These are phyloP conservation scores for Digitonthophagus gazella DNA, from an alignment of 2,888 invertebrate genomes.

Conservation along the genomic window DNA sequence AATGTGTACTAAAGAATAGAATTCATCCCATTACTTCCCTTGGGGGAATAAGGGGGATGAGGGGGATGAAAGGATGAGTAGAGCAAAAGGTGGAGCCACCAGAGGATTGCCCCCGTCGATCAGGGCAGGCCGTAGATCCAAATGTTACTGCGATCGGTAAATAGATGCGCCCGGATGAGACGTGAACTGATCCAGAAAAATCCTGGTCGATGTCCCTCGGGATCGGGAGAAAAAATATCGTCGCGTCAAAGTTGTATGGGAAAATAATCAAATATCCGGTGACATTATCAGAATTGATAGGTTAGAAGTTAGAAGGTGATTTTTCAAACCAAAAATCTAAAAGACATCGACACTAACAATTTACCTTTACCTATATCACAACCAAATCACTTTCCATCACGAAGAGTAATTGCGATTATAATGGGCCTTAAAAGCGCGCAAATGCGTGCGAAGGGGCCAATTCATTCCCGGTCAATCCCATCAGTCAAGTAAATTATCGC, in stretches of 20 bases:
- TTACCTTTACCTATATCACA: too few relatives aligned
- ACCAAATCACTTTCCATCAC: too few relatives aligned
- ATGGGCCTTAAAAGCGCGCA: neutral
- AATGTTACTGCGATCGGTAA: neutral
- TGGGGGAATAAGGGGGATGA: neutral
- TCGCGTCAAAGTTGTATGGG: neutral
- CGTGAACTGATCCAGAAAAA: neutral
- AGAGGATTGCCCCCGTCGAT: neutral
- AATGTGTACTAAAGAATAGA: neutral
- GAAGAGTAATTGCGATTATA: neutral
- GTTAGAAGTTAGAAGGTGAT: neutral
- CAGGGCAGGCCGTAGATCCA: neutral
- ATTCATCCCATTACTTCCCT: neutral
- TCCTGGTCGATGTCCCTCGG: neutral
- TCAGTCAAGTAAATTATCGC: slow-evolving; percentile 11
- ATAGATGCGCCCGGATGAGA: neutral
- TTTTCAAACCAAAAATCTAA: neutral
- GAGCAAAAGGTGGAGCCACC: neutral
- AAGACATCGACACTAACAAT: neutral
- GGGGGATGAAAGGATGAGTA: neutral
- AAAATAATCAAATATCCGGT: neutral
- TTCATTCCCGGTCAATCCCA: neutral
- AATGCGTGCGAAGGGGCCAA: neutral
- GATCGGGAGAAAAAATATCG: neutral
- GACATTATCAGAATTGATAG: neutral